Base-by-base conservation (phyloP, 1,140 invertebrate genomes). In the Mercenaria mercenaria region DNA sequence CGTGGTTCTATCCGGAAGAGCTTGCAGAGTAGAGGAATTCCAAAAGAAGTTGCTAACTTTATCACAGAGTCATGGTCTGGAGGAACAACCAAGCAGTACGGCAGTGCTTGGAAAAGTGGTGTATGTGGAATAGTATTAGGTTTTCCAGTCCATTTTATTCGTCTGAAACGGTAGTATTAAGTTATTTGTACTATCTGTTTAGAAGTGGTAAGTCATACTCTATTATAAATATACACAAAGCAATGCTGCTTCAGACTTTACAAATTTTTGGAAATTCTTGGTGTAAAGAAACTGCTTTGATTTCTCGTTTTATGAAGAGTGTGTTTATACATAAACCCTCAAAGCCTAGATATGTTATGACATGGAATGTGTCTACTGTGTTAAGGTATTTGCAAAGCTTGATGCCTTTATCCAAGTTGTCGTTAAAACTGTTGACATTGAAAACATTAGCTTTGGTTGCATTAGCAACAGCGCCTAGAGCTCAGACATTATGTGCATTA, bases 1-100 rank as follows among this genome's bases (percentile, higher is more conserved):
- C 79, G 90, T 64, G 64, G 64, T 23, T n/a, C 77, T 91, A 50
- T 92, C 88, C 34, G 91, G 85, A 34, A 61, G 50, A 0, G n/a
- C 1, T 64, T 84, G 2, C 0, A 83, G 43, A 26, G 50, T 39
- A 18, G 29, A 81, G 86, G 90, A 10, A 26, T 92, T 91, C 90
- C 89, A 52, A n/a, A 37, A 59, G 32, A 87, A 23, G 43, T 76
- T 83, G 52, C 83, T 18, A 26, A 37, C 26, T 34, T 91, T 32
- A 64, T 90, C 76, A n/a, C 79, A 47, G n/a, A 81, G 8, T 84
- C 81, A 18, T 92, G 91, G 89, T 56, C 59, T 67, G 11, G 15
- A n/a, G 32, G 52, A 2, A 88, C 88, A 50, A 72, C 77, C 32
- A 80, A 88, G 74, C 91, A 91, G 37, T 89, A 85, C 56, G 13